Conservation (phyloP, 2,888 invertebrate genomes). For the Syrista parreyssii region DNA sequence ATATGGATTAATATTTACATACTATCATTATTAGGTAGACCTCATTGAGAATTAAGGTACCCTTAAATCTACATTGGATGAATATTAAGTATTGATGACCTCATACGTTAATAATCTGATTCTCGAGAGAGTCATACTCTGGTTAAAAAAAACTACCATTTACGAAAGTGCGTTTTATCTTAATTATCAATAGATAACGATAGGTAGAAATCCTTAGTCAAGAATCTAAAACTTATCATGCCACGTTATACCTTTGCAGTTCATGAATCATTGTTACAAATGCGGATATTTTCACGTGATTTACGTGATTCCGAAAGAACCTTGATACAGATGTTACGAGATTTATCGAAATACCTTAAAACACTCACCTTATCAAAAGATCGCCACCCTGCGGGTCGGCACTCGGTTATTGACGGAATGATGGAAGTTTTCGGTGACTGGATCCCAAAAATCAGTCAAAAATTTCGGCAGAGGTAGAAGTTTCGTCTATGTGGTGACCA, state of each 20-base stretch:
- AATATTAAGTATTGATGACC: too few relatives aligned
- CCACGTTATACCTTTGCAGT: not conserved
- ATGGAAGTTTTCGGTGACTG: slow-evolving; percentile 74
- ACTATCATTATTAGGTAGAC: not conserved
- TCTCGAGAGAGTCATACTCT: not conserved
- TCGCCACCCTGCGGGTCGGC: slow-evolving; percentile 85
- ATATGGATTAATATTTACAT: not conserved
- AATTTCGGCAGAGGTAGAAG: slow-evolving; percentile 28
- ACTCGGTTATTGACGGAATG: slow-evolving; percentile 84
- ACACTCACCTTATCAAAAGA: slow-evolving; percentile 60
- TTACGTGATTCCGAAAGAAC: not conserved
- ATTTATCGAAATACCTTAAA: not conserved
- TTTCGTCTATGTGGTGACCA: slow-evolving; percentile 45
- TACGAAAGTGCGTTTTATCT: not conserved
- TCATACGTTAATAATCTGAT: not conserved
- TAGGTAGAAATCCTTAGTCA: not conserved
- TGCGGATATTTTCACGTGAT: not conserved
- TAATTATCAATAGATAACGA: not conserved
- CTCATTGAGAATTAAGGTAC: not conserved
- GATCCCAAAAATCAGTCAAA: slow-evolving; percentile 66
- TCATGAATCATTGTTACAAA: not conserved
- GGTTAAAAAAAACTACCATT: not conserved
- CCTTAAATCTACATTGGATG: not conserved
- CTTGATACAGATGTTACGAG: not conserved
- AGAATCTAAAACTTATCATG: not conserved